Base-by-base conservation (phyloP, 2,888 invertebrate species). In the Drosophila melanosoma region DNA sequence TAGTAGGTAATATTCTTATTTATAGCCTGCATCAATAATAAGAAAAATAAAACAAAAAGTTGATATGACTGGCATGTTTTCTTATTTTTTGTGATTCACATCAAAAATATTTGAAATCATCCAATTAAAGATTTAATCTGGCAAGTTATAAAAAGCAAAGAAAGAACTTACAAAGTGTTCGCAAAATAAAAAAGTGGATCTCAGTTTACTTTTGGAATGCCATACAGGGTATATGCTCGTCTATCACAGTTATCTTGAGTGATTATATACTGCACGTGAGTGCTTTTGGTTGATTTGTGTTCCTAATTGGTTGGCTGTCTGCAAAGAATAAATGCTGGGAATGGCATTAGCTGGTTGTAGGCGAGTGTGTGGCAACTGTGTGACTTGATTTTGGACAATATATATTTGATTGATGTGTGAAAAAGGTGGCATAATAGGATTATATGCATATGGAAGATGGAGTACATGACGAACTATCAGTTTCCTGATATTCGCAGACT, bases 321-420 rank as follows among this genome's bases (percentile, higher is more conserved):
- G 40, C 12, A 33, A 42, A 54, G 33, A 33, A 54, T 64, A 10
- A 58, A 35, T 7, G 53, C 23, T 45, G 45, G 17, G 15, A 23
- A 23, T 40, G 35, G 35, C 10, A 35, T 35, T 33, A 40, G 45
- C 26, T 23, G 52, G 40, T 62, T 17, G 23, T 11, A 23, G 3
- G 11, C 23, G n/a, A 17, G 32, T 32, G 35, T 48, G 63, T n/a
- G 42, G 32, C n/a, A 17, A 23, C 2, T 35, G 20, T 67, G 54
- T 38, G 62, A 40, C 51, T 29, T 53, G 45, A 60, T 54, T 65
- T 69, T 38, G 48, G 70, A 56, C 70, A 81, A 72, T 77, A 77
- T 67, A 78, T 59, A 57, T 69, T 67, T 82, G 76, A 85, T 82
- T 77, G 80, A 79, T 71, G 58, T 69, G 62, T 70, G 52, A 71